A percentile compares a stretch with the other conserved stretches of the same genome.
These are phyloP conservation scores for Stichodactyla mertensii DNA, from an alignment of 64 coral and sea anemone genomes.

Conservation along the genomic window DNA sequence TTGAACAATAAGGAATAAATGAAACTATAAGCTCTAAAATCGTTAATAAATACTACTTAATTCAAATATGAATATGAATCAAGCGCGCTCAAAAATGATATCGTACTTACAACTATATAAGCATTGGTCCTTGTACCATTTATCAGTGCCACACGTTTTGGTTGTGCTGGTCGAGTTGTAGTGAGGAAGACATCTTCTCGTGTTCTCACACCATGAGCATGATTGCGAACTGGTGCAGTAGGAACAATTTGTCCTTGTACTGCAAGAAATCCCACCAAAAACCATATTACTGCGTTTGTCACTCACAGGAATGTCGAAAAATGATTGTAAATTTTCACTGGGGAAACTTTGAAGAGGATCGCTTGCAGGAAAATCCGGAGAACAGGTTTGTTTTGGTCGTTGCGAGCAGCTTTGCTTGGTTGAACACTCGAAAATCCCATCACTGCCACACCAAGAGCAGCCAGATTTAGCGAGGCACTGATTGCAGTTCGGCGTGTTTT, in stretches of 20 bases:
- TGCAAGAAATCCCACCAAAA: conserved; percentile 1
- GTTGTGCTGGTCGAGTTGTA: not conserved
- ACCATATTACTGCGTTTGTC: not conserved
- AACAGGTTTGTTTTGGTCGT: not conserved
- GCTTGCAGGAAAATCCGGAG: not conserved
- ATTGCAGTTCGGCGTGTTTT: not conserved
- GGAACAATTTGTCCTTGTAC: not conserved
- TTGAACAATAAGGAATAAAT: not conserved
- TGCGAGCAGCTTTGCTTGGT: not conserved
- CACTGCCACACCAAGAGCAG: not conserved
- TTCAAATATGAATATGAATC: not conserved
- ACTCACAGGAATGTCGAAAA: not conserved
- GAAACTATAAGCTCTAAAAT: not conserved
- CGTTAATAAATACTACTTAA: not conserved
- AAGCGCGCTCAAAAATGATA: not conserved
- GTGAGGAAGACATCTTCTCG: conserved; percentile 17
- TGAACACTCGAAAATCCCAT: not conserved
- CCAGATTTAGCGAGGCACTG: conserved; percentile 12
- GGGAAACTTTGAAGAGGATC: not conserved
- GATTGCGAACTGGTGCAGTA: not conserved
- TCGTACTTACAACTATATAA: conserved; percentile 9
- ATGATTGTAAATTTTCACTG: not conserved
- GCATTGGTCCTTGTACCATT: conserved; percentile 30
- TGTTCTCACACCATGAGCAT: conserved; percentile 43
- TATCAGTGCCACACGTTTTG: not conserved